Conservation (phyloP, 1,140 invertebrate species). For the Sminthurides bifidus region DNA sequence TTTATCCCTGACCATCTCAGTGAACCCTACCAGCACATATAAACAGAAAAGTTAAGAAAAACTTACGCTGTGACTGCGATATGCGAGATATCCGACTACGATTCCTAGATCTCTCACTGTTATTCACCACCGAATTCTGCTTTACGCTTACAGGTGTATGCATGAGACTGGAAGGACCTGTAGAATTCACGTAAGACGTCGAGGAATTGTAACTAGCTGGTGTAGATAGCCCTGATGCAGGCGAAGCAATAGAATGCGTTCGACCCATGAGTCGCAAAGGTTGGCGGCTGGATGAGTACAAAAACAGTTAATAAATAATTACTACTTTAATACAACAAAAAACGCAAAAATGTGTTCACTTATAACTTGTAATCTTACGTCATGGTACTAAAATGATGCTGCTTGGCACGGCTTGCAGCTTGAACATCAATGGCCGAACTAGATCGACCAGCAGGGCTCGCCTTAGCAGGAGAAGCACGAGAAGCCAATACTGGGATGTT, state of each 20-base stretch:
- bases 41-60: background rate
- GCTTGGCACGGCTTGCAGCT: conserved; percentile 28
- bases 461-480: conserved; percentile 20
- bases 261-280: conserved; percentile 25
- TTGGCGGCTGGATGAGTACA: conserved; percentile 1
- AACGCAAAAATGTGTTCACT: background rate
- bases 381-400: conserved; percentile 27
- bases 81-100: conserved; percentile 22
- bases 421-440: conserved; percentile 30
- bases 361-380: conserved; percentile 8
- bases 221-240: conserved; percentile 1
- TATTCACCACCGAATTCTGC: background rate
- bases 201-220: conserved; percentile 11
- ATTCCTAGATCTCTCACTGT: conserved; percentile 23
- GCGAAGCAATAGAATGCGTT: conserved; percentile 25
- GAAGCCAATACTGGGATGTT: conserved; percentile 28
- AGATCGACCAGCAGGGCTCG: conserved; percentile 20
- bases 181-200: conserved; percentile 8
- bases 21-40: too few species aligned
- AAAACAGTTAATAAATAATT: conserved; percentile 1
- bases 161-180: background rate
- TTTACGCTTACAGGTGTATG: background rate
- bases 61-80: conserved; percentile 31
- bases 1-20: too few species aligned
- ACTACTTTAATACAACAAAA: background rate